Evolutionary conservation across 2,797 vertebrate genomes (phyloP).

Genomic region (Clarias pachynema): DNA sequence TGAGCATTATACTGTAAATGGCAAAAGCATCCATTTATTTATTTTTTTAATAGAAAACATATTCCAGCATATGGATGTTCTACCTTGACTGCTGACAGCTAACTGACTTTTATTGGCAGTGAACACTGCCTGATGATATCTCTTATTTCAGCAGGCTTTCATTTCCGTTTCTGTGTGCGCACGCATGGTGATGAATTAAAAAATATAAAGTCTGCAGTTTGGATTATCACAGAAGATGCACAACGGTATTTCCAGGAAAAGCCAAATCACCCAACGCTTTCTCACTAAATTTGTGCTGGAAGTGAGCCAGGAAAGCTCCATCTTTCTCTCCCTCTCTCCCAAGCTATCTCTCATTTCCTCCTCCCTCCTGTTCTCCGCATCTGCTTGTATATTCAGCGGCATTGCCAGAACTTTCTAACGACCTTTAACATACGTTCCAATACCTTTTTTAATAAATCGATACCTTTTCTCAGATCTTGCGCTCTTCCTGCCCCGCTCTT

Average conservation of each 20-base stretch:
- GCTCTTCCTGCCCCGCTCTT: too few relatives aligned
- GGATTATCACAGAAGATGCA: constrained; percentile 28
- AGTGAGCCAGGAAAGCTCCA: constrained; percentile 1
- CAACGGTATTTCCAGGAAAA: constrained; percentile 27
- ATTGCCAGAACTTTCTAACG: neutral
- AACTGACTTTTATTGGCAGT: constrained; percentile 20
- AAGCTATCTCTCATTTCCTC: neutral
- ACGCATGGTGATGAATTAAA: constrained; percentile 37
- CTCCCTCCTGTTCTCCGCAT: neutral
- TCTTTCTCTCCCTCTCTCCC: neutral
- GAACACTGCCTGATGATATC: constrained; percentile 36
- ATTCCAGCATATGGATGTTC: neutral
- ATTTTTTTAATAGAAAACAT: neutral
- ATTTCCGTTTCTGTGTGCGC: constrained; percentile 23
- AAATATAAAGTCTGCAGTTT: constrained; percentile 43
- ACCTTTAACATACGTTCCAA: neutral
- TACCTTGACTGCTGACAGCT: constrained; percentile 12
- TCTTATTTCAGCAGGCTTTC: constrained; percentile 32
- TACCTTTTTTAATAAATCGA: neutral
- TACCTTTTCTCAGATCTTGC: neutral
- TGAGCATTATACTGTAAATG: neutral
- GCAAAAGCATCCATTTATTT: too few relatives aligned
- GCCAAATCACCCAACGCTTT: constrained; percentile 25
- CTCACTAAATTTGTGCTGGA: constrained; percentile 12
- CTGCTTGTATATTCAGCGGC: neutral